Evolutionary conservation across 2,113 vertebrate genomes (phyloP), one percentile per base, ranked within the genome.

Genomic region (Ranitomeya imitator): DNA sequence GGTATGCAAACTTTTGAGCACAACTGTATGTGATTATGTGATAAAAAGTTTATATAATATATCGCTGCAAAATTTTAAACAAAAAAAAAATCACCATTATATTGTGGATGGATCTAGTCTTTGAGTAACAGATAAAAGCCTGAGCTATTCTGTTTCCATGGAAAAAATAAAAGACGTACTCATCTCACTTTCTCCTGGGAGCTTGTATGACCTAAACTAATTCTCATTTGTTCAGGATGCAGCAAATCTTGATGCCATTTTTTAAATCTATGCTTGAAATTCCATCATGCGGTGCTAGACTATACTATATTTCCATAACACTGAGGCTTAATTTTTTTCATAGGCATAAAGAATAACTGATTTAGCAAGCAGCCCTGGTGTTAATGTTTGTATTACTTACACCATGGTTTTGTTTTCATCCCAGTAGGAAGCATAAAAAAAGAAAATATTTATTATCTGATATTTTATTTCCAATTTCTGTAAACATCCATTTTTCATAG

Each of bases 341-440:
- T 54, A 31, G 0, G 15, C 15, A 55, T 85, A 57, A 59, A 37
- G 15, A 52, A 52, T 8, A 67, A 51, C 45, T 31, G n/a, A 73
- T 55, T 67, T 18, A 26, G 65, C 54, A 73, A 85, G 52, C 19
- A 55, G 67, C 8, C 31, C 14, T 60, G 26, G 4, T 74, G 51
- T 74, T 74, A 85, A 55, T 85, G 52, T 21, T 71, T 69, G n/a
- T 54, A 59, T 54, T 16, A 74, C 11, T 85, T 59, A 85, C 74
- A 74, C 26, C 18, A 73, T 12, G 7, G 54, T 51, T 71, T 23
- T 54, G 71, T 54, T n/a, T 7, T 54, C 26, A 85, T 37, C 67
- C 26, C 83, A 31, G 18, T 21, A 85, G 23, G 63, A 85, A 74
- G 26, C 15, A 85, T 14, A 84, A 54, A 54, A 31, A 67, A 67